A percentile compares a stretch with the other conserved stretches of the same genome.
These are phyloP conservation scores for Scelioninae gen. 2 DNA, from an alignment of 2,888 invertebrate species.

Conservation along the genomic window DNA sequence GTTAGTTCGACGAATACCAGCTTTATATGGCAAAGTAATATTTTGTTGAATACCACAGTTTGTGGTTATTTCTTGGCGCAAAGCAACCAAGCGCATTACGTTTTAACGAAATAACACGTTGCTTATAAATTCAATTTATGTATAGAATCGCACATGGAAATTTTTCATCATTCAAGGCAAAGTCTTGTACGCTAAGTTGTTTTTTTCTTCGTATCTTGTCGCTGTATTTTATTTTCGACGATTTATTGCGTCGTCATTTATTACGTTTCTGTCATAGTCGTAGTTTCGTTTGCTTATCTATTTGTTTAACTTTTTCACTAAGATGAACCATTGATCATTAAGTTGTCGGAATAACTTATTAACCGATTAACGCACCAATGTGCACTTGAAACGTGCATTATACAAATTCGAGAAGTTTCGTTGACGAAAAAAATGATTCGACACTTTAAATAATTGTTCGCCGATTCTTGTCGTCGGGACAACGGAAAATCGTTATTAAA, in stretches of 20 bases:
- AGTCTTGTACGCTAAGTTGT: conserved; percentile 14
- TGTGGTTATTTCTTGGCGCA: neutral
- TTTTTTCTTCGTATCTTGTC: conserved; percentile 18
- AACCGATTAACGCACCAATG: too few relatives aligned
- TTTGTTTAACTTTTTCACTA: neutral
- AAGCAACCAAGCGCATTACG: neutral
- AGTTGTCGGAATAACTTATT: too few relatives aligned
- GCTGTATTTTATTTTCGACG: conserved; percentile 25
- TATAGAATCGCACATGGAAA: conserved; percentile 42
- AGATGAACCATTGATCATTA: too few relatives aligned
- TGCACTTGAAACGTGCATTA: too few relatives aligned
- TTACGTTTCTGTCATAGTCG: conserved; percentile 15
- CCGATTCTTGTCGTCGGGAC: too few relatives aligned
- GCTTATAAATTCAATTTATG: conserved; percentile 38
- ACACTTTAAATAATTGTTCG: too few relatives aligned
- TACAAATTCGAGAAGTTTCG: too few relatives aligned
- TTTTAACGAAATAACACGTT: conserved; percentile 20
- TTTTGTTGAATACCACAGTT: neutral
- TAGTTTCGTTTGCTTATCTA: conserved; percentile 16
- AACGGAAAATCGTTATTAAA: too few relatives aligned
- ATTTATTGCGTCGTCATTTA: conserved; percentile 33
- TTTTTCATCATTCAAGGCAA: conserved; percentile 49
- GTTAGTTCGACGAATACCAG: too few relatives aligned
- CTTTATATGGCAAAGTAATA: neutral
- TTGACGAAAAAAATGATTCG: too few relatives aligned